Conservation (phyloP, 2,888 invertebrate species). For the Chelonus formosanus region DNA sequence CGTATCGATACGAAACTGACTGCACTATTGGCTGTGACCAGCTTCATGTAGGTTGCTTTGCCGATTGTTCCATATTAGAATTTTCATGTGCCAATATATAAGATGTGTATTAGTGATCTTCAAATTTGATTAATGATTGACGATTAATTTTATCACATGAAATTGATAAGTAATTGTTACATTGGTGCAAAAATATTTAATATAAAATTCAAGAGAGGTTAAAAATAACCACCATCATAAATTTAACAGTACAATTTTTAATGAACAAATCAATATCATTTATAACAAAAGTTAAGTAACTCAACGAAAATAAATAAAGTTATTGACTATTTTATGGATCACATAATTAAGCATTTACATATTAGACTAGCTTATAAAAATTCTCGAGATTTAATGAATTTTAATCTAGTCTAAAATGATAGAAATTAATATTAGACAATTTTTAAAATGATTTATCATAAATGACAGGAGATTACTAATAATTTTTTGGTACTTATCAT, state of each 20-base stretch:
- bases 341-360: not conserved
- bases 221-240: too few relatives aligned
- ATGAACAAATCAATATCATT: too few relatives aligned
- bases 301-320: too few relatives aligned
- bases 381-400: slow-evolving; percentile 4
- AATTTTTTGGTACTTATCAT: too few relatives aligned
- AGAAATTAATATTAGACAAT: not conserved
- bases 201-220: too few relatives aligned
- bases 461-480: not conserved
- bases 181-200: too few relatives aligned
- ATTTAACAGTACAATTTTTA: too few relatives aligned
- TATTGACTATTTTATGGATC: too few relatives aligned
- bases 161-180: too few relatives aligned
- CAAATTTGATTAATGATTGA: slow-evolving; percentile 15
- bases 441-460: not conserved
- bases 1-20: slow-evolving; percentile 19
- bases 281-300: too few relatives aligned
- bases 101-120: slow-evolving; percentile 17
- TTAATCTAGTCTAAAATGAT: slow-evolving; percentile 53
- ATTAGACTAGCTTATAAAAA: slow-evolving; percentile 8
- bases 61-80: slow-evolving; percentile 24
- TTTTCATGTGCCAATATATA: slow-evolving; percentile 30
- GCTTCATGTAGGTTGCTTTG: slow-evolving; percentile 22
- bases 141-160: not conserved
- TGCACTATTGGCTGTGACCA: slow-evolving; percentile 34